Conservation (phyloP, 2,797 vertebrate genomes). For the Distichodus sexfasciatus region DNA sequence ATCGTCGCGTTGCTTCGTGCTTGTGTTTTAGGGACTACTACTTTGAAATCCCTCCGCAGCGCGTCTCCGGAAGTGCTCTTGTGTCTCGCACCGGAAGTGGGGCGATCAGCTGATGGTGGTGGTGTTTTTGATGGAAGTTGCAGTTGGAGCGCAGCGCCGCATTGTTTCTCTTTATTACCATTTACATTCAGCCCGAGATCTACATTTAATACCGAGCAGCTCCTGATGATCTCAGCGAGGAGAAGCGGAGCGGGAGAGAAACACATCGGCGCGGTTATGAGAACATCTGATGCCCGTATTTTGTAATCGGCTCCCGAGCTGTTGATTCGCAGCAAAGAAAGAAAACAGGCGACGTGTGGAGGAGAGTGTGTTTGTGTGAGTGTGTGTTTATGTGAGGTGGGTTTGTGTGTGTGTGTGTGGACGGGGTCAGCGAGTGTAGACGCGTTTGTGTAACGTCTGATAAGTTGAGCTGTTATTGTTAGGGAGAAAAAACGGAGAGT, state of each 20-base stretch:
- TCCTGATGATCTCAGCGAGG: too few relatives aligned
- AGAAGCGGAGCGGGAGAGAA: too few relatives aligned
- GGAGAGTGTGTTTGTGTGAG: background rate
- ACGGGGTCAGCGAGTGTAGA: too few relatives aligned
- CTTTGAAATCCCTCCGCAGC: slow-evolving; percentile 41
- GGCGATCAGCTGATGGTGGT: slow-evolving; percentile 76
- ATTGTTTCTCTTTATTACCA: slow-evolving; percentile 40
- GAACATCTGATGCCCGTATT: background rate
- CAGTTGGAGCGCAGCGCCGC: slow-evolving; percentile 57
- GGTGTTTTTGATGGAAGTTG: slow-evolving; percentile 77
- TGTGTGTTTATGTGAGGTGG: slow-evolving; percentile 9
- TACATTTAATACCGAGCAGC: background rate
- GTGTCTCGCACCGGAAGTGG: slow-evolving; percentile 65
- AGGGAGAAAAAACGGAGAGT: too few relatives aligned
- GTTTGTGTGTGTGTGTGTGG: too few relatives aligned
- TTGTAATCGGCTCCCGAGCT: slow-evolving; percentile 9
- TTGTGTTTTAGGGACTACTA: slow-evolving; percentile 24
- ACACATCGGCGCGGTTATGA: too few relatives aligned
- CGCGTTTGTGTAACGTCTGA: too few relatives aligned
- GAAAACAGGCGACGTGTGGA: slow-evolving; percentile 47
- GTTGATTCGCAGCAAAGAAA: slow-evolving; percentile 42
- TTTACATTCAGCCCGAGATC: slow-evolving; percentile 40
- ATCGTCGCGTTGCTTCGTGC: background rate
- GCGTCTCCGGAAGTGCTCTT: slow-evolving; percentile 31
- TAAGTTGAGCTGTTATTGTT: too few relatives aligned